Base-by-base conservation (phyloP, 2,888 invertebrate genomes). In the Drosophila barbarae region DNA sequence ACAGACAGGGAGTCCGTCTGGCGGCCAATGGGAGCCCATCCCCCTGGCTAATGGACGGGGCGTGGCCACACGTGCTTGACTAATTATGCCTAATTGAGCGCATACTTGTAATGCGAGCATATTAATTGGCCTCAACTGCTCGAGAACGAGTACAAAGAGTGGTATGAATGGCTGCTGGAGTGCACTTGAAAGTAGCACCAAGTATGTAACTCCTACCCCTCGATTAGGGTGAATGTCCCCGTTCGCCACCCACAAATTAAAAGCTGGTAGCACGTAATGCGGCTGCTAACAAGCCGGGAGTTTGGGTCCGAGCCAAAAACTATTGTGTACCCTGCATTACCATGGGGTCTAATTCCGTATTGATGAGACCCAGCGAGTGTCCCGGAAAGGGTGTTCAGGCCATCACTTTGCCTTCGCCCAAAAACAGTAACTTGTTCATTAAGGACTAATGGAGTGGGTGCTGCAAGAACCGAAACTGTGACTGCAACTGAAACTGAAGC, bases 11-110 rank as follows among this genome's bases (percentile, higher is more conserved):
- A 58, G 52, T 41, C 65, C 38, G 73, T 60, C 60, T 58, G 58
- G 66, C 64, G 32, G 26, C 49, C 63, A 49, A 10, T 38, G n/a
- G 10, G 28, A 28, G 23, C 26, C 2, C 18, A 3, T 10, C 3
- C 23, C 30, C 13, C n/a, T 5, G 15, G 36, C 58, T 69, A 80
- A 82, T 84, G 83, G 82, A 58, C 60, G 46, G 67, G 85, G 81
- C 75, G 81, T 85, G 70, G 67, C 67, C 64, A 77, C 73, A 83
- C 75, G 77, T 85, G 84, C 84, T 77, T 71, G 78, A 85, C 84
- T 83, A 83, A 80, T 85, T 75, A 74, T 68, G 69, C 64, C 61
- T 83, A 80, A 85, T 85, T 85, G 79, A 75, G 72, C 73, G 69
- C 66, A 74, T 71, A 80, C 83, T 65, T 66, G 71, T 74, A 80